A percentile compares a stretch with the other conserved stretches of the same genome.
phyloP scores from a whole-genome alignment of 2,888 invertebrate genomes.

The Eupithecia vulgata region DNA sequence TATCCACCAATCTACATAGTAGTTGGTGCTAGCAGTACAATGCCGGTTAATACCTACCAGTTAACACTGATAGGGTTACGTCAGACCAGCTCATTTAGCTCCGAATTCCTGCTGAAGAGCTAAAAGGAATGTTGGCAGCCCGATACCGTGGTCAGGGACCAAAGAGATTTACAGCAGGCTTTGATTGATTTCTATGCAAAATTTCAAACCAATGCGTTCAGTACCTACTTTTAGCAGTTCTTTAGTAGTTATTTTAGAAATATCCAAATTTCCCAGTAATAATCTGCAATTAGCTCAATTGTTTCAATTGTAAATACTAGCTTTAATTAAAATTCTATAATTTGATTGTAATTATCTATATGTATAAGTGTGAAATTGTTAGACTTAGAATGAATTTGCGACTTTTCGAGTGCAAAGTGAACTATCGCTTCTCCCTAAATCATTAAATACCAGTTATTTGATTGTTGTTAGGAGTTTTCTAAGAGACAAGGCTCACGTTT shows the following conservation, averaged over 20 bases:
- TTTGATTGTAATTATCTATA: too few species aligned
- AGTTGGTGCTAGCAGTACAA: not conserved
- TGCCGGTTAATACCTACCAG: too few species aligned
- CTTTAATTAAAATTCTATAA: too few species aligned
- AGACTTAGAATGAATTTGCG: not conserved
- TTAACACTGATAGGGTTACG: not conserved
- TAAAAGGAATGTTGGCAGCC: not conserved
- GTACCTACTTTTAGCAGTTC: too few species aligned
- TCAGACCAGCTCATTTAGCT: not conserved
- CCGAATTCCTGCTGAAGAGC: not conserved
- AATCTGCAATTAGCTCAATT: too few species aligned
- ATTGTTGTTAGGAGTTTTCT: not conserved
- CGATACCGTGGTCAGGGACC: not conserved
- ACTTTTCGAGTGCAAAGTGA: not conserved
- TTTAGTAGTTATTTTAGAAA: too few species aligned
- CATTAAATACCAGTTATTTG: not conserved
- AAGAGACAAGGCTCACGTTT: not conserved
- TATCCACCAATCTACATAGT: not conserved
- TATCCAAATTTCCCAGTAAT: too few species aligned
- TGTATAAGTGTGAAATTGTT: not conserved
- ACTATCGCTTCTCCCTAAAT: too few species aligned
- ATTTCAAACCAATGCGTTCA: too few species aligned
- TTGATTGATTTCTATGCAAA: too few species aligned
- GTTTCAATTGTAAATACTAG: too few species aligned
- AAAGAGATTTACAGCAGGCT: too few species aligned